A percentile compares a stretch with the other conserved stretches of the same genome.
Conservation (phyloP, 2,797 vertebrate species). For the Cyprinodon diabolis region DNA sequence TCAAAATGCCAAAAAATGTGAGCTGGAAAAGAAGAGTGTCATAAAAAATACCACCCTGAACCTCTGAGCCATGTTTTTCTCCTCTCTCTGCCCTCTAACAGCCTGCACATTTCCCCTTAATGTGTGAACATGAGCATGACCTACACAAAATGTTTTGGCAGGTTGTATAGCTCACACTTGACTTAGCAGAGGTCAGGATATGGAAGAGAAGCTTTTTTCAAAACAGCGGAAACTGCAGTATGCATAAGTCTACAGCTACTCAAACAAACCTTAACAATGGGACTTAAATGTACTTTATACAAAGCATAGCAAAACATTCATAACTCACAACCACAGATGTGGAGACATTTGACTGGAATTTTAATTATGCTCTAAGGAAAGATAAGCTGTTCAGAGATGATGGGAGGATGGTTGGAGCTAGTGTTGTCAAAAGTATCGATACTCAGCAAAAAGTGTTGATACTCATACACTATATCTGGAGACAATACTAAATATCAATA, state of each 20-base stretch:
- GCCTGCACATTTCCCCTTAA: slow-evolving; percentile 47
- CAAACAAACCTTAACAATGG: slow-evolving; percentile 25
- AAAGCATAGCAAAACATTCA: background rate
- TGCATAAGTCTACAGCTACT: slow-evolving; percentile 37
- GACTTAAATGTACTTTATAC: background rate
- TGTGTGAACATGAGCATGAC: slow-evolving; percentile 65
- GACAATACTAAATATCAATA: too few species aligned
- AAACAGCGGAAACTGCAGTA: slow-evolving; percentile 24
- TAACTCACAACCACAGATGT: background rate
- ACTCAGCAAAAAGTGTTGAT: too few species aligned
- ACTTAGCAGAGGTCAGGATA: slow-evolving; percentile 58
- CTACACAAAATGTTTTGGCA: slow-evolving; percentile 55
- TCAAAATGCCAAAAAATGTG: slow-evolving; percentile 33
- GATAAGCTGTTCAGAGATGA: background rate
- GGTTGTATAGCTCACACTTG: slow-evolving; percentile 52
- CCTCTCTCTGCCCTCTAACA: slow-evolving; percentile 50
- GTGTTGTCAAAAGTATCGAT: too few species aligned
- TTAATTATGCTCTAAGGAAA: background rate
- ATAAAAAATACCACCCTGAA: slow-evolving; percentile 39
- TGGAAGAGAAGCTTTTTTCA: slow-evolving; percentile 31
- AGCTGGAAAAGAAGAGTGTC: slow-evolving; percentile 48
- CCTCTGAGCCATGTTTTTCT: slow-evolving; percentile 21
- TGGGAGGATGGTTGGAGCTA: background rate
- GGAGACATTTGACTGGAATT: background rate
- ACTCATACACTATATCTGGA: too few species aligned